These are phyloP conservation scores for Lepidocyrtinus sp. DNA, from an alignment of 2,888 invertebrate species.

Conservation along the genomic window DNA sequence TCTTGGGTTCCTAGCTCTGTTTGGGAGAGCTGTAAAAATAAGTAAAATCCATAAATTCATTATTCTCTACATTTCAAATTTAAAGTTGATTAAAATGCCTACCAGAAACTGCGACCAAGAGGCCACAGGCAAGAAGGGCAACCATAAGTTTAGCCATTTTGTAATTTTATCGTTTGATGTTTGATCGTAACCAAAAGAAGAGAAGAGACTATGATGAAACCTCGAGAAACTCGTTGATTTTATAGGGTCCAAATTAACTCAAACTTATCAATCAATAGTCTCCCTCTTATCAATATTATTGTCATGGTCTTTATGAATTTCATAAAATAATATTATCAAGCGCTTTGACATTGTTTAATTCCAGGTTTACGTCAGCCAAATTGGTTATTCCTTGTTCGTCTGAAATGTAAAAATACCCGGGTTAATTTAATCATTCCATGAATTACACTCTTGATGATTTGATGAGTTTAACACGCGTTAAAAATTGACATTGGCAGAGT, in stretches of 20 bases:
- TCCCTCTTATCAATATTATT: not conserved
- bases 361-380: not conserved
- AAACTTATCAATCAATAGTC: not conserved
- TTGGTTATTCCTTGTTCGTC: not conserved
- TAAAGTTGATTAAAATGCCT: not conserved
- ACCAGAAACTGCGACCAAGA: not conserved
- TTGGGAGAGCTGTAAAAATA: conserved; percentile 1
- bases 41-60: not conserved
- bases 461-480: no score
- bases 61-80: not conserved
- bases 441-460: no score
- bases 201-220: not conserved
- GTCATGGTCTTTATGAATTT: not conserved
- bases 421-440: no score
- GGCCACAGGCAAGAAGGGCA: not conserved
- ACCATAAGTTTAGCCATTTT: not conserved
- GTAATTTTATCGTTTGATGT: not conserved
- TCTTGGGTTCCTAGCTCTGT: not conserved
- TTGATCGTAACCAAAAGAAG: not conserved
- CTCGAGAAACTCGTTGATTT: not conserved
- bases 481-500: no score
- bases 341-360: not conserved
- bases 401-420: no score
- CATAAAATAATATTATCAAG: not conserved
- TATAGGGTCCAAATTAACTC: not conserved